A percentile compares a stretch with the other conserved stretches of the same genome.
Conservation (phyloP, 2,797 vertebrate genomes). For the Eulemur mongoz region DNA sequence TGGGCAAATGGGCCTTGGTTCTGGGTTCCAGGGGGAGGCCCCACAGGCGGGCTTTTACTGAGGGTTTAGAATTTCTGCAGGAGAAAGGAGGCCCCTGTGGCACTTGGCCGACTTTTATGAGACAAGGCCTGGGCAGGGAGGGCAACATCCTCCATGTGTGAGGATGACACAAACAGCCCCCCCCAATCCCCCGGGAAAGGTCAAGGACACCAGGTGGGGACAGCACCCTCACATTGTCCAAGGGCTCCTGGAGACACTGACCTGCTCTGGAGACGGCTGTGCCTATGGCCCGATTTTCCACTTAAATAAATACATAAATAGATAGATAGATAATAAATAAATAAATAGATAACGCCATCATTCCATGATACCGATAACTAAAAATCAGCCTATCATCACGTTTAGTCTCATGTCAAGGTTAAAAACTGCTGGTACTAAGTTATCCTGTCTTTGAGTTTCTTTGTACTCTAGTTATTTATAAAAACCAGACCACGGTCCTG, state of each 20-base stretch:
- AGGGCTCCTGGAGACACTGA: neutral
- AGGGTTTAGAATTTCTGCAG: neutral
- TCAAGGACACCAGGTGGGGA: neutral
- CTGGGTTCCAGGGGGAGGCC: neutral
- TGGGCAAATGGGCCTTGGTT: neutral
- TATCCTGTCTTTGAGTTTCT: slow-evolving; percentile 21
- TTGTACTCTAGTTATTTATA: slow-evolving; percentile 13
- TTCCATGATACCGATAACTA: slow-evolving; percentile 50
- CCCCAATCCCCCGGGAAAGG: neutral
- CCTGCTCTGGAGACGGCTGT: slow-evolving; percentile 12
- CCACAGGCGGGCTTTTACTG: neutral
- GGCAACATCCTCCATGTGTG: neutral
- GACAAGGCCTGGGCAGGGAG: neutral
- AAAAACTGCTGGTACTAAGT: slow-evolving; percentile 68
- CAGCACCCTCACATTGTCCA: neutral
- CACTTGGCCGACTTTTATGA: neutral
- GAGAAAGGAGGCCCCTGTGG: neutral
- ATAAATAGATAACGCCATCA: slow-evolving; percentile 49
- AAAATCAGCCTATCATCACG: slow-evolving; percentile 26
- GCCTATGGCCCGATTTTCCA: slow-evolving; percentile 5
- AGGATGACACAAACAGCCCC: neutral
- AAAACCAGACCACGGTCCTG: neutral
- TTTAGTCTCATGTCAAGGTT: slow-evolving; percentile 46
- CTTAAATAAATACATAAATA: slow-evolving; percentile 48
- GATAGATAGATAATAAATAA: neutral